Evolutionary conservation across 2,113 vertebrate genomes (phyloP).

Genomic region (Actenoides hombroni): DNA sequence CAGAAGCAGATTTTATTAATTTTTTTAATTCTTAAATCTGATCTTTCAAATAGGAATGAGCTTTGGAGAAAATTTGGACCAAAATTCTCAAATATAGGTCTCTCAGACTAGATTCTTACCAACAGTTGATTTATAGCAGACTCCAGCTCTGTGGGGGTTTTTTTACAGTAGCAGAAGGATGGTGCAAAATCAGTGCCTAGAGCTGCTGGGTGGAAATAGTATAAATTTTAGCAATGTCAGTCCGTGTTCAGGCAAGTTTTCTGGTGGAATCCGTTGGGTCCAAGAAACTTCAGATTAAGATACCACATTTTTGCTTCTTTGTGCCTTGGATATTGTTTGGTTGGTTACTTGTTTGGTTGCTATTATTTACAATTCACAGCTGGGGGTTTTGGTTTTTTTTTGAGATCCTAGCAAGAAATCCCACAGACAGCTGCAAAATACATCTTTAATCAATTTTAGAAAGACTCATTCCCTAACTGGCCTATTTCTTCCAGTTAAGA

Average conservation of each 20-base stretch:
- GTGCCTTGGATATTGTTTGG: background rate
- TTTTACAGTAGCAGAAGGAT: background rate
- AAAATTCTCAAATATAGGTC: background rate
- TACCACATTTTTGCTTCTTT: background rate
- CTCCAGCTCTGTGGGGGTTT: background rate
- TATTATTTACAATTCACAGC: background rate
- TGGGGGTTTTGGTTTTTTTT: no score
- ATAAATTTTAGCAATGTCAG: background rate
- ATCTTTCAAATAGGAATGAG: background rate
- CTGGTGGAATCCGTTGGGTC: background rate
- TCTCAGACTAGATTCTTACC: background rate
- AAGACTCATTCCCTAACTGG: background rate
- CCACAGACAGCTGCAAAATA: constrained; percentile 7
- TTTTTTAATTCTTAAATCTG: background rate
- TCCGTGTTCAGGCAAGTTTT: background rate
- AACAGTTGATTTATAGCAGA: background rate
- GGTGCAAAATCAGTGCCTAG: background rate
- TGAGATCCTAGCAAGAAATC: constrained; percentile 27
- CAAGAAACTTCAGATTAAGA: background rate
- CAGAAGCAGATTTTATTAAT: background rate
- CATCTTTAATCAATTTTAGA: constrained; percentile 33
- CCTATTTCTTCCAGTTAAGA: background rate
- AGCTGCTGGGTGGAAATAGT: background rate
- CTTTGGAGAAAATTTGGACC: background rate
- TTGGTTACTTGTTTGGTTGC: background rate